These are phyloP conservation scores for Frieseomelitta varia DNA, from an alignment of 1,140 invertebrate genomes.

Conservation along the genomic window DNA sequence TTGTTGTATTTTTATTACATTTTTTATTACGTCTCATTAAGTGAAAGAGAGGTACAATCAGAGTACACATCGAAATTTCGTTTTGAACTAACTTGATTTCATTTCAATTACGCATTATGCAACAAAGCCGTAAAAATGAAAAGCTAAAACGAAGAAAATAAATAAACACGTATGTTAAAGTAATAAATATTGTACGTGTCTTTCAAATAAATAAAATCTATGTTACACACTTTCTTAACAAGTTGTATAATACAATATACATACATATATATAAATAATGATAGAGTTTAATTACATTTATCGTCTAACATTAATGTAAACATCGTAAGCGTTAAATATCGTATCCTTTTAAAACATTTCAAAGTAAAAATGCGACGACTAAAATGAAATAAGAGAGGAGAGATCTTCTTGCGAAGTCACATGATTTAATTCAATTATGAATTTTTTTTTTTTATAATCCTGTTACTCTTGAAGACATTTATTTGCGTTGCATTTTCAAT, in stretches of 20 bases:
- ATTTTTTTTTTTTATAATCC: no score
- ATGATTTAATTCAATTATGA: neutral
- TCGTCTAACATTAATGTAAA: conserved; percentile 27
- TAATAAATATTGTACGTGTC: conserved; percentile 18
- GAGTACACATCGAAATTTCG: neutral
- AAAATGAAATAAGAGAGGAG: neutral
- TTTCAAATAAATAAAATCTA: conserved; percentile 39
- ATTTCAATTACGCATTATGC: conserved; percentile 15
- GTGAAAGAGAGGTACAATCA: neutral
- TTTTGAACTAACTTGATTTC: conserved; percentile 43
- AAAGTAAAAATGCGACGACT: neutral
- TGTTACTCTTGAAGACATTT: neutral
- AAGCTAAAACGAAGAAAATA: neutral
- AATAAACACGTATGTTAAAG: neutral
- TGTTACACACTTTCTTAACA: conserved; percentile 18
- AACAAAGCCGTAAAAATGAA: conserved; percentile 18
- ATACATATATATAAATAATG: conserved; percentile 1
- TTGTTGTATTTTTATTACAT: conserved; percentile 11
- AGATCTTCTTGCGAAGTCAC: neutral
- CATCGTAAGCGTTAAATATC: conserved; percentile 33
- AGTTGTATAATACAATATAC: conserved; percentile 8
- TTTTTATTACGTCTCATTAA: neutral
- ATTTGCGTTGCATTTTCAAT: conserved; percentile 9
- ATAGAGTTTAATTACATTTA: conserved; percentile 15
- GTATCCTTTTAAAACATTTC: neutral